Evolutionary conservation across 2,888 invertebrate species (phyloP).

Genomic region (Boloria euphrosyne): DNA sequence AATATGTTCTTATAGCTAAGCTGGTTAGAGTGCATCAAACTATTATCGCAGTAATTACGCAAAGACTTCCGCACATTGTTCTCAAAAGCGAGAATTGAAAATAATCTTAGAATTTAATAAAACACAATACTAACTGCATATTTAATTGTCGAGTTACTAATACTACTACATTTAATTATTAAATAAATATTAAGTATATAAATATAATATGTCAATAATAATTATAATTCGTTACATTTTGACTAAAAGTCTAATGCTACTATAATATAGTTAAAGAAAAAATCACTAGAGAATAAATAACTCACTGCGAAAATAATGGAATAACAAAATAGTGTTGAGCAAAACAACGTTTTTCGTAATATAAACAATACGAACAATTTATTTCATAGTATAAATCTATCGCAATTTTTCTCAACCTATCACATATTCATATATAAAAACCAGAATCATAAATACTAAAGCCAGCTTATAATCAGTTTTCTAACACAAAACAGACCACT

Average conservation of each 20-base stretch:
- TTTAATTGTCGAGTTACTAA: background rate
- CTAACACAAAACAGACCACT: slow-evolving; percentile 19
- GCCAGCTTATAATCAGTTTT: background rate
- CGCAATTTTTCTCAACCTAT: too few relatives aligned
- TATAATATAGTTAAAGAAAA: too few relatives aligned
- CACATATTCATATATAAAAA: background rate
- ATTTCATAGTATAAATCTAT: too few relatives aligned
- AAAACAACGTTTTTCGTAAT: too few relatives aligned
- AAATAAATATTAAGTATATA: background rate
- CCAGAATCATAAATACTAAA: background rate
- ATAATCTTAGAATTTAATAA: slow-evolving; percentile 18
- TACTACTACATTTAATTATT: background rate
- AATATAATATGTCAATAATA: too few relatives aligned
- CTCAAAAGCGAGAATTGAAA: slow-evolving; percentile 14
- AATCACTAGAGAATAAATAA: too few relatives aligned
- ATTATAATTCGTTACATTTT: too few relatives aligned
- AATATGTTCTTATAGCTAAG: slow-evolving; percentile 11
- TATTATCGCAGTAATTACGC: slow-evolving; percentile 23
- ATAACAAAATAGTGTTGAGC: too few relatives aligned
- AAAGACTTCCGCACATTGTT: slow-evolving; percentile 24
- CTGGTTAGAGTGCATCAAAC: slow-evolving; percentile 13
- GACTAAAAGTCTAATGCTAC: too few relatives aligned
- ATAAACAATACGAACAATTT: too few relatives aligned
- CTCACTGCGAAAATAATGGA: too few relatives aligned
- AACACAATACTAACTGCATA: background rate